These are phyloP conservation scores for Neogale vison DNA, from an alignment of 2,113 vertebrate species.

Conservation along the genomic window DNA sequence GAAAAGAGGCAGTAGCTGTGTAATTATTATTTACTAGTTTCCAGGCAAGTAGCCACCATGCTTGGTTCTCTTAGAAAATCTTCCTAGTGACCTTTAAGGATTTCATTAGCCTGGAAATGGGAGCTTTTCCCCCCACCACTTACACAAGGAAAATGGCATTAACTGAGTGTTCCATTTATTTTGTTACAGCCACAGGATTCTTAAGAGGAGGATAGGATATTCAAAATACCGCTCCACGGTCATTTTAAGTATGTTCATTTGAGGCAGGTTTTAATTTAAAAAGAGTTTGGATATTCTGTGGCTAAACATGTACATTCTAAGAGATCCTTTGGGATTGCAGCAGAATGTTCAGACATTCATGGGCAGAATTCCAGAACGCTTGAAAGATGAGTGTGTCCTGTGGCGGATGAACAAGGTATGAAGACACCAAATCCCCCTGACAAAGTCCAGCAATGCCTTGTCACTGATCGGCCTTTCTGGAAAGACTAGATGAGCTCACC, in stretches of 20 bases:
- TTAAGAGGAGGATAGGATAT: background rate
- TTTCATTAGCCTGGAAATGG: background rate
- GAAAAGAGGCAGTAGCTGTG: background rate
- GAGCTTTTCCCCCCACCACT: background rate
- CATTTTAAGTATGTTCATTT: background rate
- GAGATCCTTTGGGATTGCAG: background rate
- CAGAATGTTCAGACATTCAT: accelerated
- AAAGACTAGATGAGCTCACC: conserved; percentile 38
- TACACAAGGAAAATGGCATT: background rate
- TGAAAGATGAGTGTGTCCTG: conserved; percentile 61
- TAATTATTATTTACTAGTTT: background rate
- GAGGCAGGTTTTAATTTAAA: background rate
- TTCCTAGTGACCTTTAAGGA: background rate
- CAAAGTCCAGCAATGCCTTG: conserved; percentile 49
- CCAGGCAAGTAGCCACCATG: background rate
- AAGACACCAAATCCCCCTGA: conserved; percentile 74
- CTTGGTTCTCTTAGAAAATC: background rate
- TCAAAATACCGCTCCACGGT: background rate
- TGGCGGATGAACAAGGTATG: conserved; percentile 70
- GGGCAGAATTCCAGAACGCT: conserved; percentile 71
- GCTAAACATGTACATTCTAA: background rate
- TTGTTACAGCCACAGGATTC: background rate
- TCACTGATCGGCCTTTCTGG: conserved; percentile 37
- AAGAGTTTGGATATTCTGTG: background rate
- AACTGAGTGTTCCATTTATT: background rate